A percentile compares a stretch with the other conserved stretches of the same genome.
These are phyloP conservation scores for Syngnathoides biaculeatus DNA, from an alignment of 2,113 vertebrate species.

Conservation along the genomic window DNA sequence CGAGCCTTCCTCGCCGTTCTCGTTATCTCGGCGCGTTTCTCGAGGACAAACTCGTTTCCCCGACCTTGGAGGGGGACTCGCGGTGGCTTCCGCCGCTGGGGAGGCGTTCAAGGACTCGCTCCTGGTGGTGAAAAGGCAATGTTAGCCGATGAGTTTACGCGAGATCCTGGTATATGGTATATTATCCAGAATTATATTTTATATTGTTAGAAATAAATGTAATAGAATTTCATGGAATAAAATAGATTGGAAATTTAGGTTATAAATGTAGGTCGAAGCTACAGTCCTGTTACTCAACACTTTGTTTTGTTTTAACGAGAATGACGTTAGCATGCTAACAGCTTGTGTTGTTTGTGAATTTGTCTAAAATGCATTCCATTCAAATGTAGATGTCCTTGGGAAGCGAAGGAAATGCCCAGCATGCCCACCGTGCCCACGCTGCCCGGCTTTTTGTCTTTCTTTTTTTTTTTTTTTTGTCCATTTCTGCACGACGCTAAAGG, in stretches of 20 bases:
- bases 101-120: background rate
- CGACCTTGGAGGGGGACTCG: constrained; percentile 29
- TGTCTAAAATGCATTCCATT: background rate
- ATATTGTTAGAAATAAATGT: too few species aligned
- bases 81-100: constrained; percentile 21
- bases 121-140: background rate
- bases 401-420: background rate
- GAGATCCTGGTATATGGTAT: too few species aligned
- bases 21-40: background rate
- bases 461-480: too few species aligned
- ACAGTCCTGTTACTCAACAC: too few species aligned
- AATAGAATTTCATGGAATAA: too few species aligned
- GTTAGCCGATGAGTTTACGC: background rate
- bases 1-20: background rate
- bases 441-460: background rate
- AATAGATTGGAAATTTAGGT: too few species aligned
- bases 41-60: constrained; percentile 18
- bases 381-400: background rate
- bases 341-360: background rate
- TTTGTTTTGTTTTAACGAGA: background rate
- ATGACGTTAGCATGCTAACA: background rate
- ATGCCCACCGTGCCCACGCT: background rate
- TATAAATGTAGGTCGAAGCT: too few species aligned
- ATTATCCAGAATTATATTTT: too few species aligned
- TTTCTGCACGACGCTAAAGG: background rate